Base-by-base conservation (phyloP, 1,140 invertebrate species). In the Ectropis grisescens region DNA sequence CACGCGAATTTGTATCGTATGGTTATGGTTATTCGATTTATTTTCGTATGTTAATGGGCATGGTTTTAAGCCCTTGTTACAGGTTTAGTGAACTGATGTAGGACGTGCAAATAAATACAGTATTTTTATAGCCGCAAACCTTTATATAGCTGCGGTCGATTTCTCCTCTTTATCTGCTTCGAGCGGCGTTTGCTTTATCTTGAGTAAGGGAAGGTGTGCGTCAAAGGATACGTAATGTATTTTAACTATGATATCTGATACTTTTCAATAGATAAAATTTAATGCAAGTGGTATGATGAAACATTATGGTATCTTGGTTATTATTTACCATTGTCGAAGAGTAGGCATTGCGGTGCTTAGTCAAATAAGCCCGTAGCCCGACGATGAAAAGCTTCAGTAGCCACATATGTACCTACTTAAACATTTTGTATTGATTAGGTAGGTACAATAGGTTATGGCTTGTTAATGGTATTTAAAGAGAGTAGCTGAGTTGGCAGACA, bases 71-170 rank as follows among this genome's bases (percentile, higher is more conserved):
- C 26, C 56, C 32, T 27, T 69, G 62, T 62, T 49, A 40, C 50
- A 43, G 52, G 40, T 36, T 33, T 43, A 44, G 22, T 41, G 35
- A 57, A 49, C 57, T 72, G 68, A 76, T 78, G 69, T 81, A 76
- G 69, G 76, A 81, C 72, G 72, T 76, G 76, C 65, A 75, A 78
- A 81, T 81, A 81, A 81, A 81, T 72, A 78, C 68, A 56, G 69
- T 81, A 81, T 81, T 78, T 81, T 81, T 81, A 81, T 78, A 62
- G 64, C 53, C 55, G 45, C 72, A 76, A 78, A 81, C 76, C 76
- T 81, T 78, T 78, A 81, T 81, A 76, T 78, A 78, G 72, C 74
- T 70, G 70, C 60, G 69, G 71, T 74, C 69, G 72, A 78, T 81
- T 74, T 81, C 65, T 67, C 62, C 67, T 76, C 65, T 76, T 78